Base-by-base conservation (phyloP, 1,140 invertebrate genomes). In the Drosophila suzukii region DNA sequence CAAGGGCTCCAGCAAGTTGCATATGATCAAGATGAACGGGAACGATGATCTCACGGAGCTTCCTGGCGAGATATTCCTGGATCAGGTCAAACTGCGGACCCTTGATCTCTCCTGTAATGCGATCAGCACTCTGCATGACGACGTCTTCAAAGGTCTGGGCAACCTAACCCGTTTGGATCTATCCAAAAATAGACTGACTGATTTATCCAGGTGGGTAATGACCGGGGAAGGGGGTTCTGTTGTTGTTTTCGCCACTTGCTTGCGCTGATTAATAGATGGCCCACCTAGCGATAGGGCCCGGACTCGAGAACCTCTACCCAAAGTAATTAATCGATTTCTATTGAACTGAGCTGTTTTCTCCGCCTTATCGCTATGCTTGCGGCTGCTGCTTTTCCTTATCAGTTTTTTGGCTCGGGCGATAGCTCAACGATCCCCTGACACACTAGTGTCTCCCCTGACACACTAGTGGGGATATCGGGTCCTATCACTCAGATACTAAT, bases 51-150 rank as follows among this genome's bases (percentile, higher is more conserved):
- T 96, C 2, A 80, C 38, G 24, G 78, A 78, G 43, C 70, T 96
- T 7, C 94, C 94, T 12, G 90, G 92, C 30, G 80, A 93, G 11
- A 82, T 95, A 12, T 95, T 96, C 63, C 90, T 90, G 49, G 94
- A 94, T 77, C 93, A 94, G 82, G 91, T 78, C 5, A 93, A 94
- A 47, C 84, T 96, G 5, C 65, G 86, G 4, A 84, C 91, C 12
- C 77, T 96, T 27, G 92, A 94, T 78, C 78, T 96, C 6, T 93
- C 93, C 67, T 91, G 92, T 34, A 96, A 96, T 80, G 78, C 92
- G 36, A 71, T 96, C 27, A 81, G 66, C 46, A 67, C 81, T 20
- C 85, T 96, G 57, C 91, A 93, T 8, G 81, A 93, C 46, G 91
- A 92, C 66, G 73, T 94, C 38, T 95, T 96, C 59, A 86, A 74